Conservation (phyloP, 2,888 invertebrate species). For the Cerceris ruficornis region DNA sequence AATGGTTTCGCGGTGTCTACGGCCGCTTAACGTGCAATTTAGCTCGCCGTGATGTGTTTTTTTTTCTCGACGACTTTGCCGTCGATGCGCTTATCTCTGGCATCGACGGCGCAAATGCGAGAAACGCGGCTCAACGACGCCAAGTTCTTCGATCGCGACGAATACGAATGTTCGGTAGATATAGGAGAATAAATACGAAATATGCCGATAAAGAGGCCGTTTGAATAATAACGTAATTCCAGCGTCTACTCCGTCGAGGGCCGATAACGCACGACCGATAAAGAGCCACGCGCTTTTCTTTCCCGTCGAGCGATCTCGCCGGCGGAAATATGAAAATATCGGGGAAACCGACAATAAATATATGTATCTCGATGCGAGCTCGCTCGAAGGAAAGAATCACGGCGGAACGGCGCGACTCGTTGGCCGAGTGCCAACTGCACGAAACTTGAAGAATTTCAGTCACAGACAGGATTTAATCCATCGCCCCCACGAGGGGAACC, state of each 20-base stretch:
- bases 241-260: background rate
- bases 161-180: background rate
- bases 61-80: slow-evolving; percentile 13
- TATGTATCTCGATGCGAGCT: background rate
- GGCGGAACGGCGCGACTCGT: slow-evolving; percentile 6
- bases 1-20: slow-evolving; percentile 18
- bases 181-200: slow-evolving; percentile 16
- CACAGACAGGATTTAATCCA: slow-evolving; percentile 46
- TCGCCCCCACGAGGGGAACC: slow-evolving; percentile 23
- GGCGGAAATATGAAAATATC: background rate
- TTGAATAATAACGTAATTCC: background rate
- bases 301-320: background rate
- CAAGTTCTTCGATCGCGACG: background rate
- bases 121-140: background rate
- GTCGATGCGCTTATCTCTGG: background rate
- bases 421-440: slow-evolving; percentile 46
- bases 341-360: background rate
- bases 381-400: background rate
- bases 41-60: background rate
- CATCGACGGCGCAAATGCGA: background rate
- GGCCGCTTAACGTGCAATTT: slow-evolving; percentile 21
- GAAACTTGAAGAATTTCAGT: slow-evolving; percentile 36
- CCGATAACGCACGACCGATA: slow-evolving; percentile 9
- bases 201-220: slow-evolving; percentile 6
- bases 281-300: background rate